Percentiles rank a stretch among this genome's conserved stretches.
Conservation (phyloP, 92 coral and sea anemone genomes). For the Epizoanthus fatuus region DNA sequence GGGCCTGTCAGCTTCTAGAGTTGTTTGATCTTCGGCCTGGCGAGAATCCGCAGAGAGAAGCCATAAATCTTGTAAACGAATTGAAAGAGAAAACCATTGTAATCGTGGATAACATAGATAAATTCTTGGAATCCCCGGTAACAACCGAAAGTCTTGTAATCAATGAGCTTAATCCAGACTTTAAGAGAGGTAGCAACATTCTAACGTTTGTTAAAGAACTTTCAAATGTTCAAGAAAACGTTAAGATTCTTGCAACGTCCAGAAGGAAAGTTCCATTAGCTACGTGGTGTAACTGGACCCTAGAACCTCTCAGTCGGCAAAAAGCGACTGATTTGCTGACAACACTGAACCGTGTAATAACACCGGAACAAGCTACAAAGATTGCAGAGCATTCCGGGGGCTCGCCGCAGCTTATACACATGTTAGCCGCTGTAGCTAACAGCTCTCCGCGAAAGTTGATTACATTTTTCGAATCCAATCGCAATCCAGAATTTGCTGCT, state of each 20-base stretch:
- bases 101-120: slow-evolving; percentile 18
- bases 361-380: background rate
- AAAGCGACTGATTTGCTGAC: background rate
- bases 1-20: slow-evolving; percentile 20
- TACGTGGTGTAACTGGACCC: background rate
- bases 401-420: background rate
- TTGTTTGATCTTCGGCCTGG: slow-evolving; percentile 20
- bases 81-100: slow-evolving; percentile 4
- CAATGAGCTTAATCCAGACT: background rate
- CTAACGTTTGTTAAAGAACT: background rate
- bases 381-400: background rate
- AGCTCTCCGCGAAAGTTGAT: background rate
- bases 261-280: background rate
- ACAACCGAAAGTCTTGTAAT: too few species aligned
- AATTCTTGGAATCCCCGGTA: background rate
- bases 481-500: background rate
- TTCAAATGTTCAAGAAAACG: background rate
- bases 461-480: background rate
- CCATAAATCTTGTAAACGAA: background rate
- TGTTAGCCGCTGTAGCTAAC: background rate
- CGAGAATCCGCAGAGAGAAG: slow-evolving; percentile 5
- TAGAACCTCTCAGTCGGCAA: background rate
- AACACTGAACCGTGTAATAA: background rate
- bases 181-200: background rate
- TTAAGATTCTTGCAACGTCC: slow-evolving; percentile 19